phyloP scores from a whole-genome alignment of 2,113 vertebrate genomes.

The Ciconia stormi region DNA sequence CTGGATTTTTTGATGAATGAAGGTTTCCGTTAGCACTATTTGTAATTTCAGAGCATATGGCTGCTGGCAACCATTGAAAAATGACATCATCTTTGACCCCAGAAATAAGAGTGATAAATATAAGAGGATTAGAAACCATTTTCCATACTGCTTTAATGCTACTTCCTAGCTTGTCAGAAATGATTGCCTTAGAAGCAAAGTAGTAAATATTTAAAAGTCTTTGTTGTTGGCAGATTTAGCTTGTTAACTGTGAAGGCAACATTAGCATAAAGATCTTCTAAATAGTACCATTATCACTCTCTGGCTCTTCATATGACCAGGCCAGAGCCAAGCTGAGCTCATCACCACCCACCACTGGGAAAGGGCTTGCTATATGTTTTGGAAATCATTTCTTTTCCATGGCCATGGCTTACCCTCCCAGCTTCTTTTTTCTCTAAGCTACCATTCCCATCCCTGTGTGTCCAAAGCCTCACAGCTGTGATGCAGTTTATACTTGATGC shows the following conservation, averaged over 20 bases:
- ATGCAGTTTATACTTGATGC: neutral
- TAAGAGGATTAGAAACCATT: conserved; percentile 57
- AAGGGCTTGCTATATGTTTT: neutral
- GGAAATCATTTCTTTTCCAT: neutral
- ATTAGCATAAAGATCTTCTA: conserved; percentile 36
- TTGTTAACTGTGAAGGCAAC: conserved; percentile 47
- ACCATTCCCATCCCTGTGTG: neutral
- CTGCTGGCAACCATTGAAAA: conserved; percentile 39
- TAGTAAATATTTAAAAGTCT: conserved; percentile 57
- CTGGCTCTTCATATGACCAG: neutral
- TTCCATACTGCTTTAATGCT: conserved; percentile 35
- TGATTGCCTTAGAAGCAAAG: conserved; percentile 45
- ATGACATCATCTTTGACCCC: conserved; percentile 59
- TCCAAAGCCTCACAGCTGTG: neutral
- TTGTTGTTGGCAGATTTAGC: conserved; percentile 28
- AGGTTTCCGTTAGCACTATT: neutral
- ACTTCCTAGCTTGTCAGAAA: conserved; percentile 58
- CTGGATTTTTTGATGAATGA: neutral
- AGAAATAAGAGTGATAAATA: conserved; percentile 15
- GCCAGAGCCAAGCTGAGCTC: neutral
- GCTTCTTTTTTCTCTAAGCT: neutral
- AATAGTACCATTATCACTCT: neutral
- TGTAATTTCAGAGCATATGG: conserved; percentile 24
- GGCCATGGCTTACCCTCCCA: neutral
- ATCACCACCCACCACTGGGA: neutral